Conservation (phyloP, 2,797 vertebrate species). For the Sebastes vulpes region DNA sequence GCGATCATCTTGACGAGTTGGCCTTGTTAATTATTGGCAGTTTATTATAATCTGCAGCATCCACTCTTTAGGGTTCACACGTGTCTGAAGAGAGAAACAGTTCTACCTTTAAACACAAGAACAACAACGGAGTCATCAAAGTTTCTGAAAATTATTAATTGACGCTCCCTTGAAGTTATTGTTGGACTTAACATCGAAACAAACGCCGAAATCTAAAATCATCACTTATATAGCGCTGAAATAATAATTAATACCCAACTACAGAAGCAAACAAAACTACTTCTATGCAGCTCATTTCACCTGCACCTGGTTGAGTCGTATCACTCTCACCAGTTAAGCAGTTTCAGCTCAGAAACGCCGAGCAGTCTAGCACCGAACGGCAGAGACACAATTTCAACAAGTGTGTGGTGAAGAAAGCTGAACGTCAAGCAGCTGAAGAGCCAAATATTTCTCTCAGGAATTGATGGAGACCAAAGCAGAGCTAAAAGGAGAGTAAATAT, state of each 20-base stretch:
- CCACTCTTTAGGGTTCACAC: not conserved
- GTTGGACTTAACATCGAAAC: not conserved
- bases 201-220: not conserved
- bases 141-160: not conserved
- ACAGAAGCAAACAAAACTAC: not conserved
- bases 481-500: not conserved
- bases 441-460: not conserved
- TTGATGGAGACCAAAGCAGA: not conserved
- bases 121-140: not conserved
- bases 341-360: not conserved
- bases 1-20: not conserved
- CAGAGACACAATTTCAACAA: not conserved
- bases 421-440: not conserved
- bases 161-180: not conserved
- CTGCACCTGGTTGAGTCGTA: not conserved
- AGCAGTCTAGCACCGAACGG: not conserved
- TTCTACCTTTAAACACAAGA: not conserved
- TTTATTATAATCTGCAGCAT: constrained; percentile 5
- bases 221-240: not conserved
- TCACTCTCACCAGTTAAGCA: not conserved
- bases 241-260: not conserved
- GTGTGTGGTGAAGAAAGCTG: not conserved
- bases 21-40: constrained; percentile 2
- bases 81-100: not conserved
- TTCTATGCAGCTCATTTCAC: not conserved